phyloP scores from a whole-genome alignment of 2,113 vertebrate species.

The Eulemur rufifrons region DNA sequence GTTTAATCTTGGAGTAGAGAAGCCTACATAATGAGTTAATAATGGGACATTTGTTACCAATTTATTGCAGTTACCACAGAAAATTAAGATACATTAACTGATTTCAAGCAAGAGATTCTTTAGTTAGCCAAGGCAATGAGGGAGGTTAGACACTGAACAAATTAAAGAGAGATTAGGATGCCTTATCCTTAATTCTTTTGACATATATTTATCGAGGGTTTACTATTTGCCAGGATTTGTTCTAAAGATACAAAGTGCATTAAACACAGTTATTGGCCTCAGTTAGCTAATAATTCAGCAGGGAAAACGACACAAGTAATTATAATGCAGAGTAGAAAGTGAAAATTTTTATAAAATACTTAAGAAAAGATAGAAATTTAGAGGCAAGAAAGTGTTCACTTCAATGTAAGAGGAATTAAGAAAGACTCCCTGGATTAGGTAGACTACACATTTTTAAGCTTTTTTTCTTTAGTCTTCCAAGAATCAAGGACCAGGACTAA shows the following conservation, averaged over 20 bases:
- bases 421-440: neutral
- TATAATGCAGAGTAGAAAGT: neutral
- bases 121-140: neutral
- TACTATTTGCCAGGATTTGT: neutral
- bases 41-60: conserved; percentile 60
- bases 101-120: conserved; percentile 57
- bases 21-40: conserved; percentile 56
- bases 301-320: neutral
- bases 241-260: neutral
- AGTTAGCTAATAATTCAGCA: neutral
- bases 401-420: neutral
- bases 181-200: neutral
- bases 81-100: conserved; percentile 57
- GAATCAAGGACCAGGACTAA: neutral
- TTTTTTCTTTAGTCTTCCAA: conserved; percentile 16
- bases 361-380: neutral
- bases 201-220: neutral
- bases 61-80: conserved; percentile 62
- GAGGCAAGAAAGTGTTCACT: neutral
- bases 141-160: neutral
- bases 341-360: neutral
- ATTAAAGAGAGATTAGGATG: neutral
- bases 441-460: neutral
- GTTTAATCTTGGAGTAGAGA: conserved; percentile 65
- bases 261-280: neutral